Evolutionary conservation across 2,113 vertebrate species (phyloP).

Genomic region (Clarias macrocephalus): DNA sequence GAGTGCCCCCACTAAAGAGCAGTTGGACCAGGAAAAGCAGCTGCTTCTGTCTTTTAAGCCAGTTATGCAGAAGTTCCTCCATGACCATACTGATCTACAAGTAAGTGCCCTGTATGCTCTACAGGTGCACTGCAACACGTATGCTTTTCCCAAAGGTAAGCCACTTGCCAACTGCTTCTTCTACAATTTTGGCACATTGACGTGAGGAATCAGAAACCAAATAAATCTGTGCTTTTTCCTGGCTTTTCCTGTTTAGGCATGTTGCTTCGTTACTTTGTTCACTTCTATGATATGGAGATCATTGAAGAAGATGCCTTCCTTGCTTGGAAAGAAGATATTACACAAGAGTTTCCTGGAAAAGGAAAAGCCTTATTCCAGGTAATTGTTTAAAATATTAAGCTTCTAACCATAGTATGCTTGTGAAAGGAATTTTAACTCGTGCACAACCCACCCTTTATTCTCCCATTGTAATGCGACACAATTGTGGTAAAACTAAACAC

Average conservation of each 20-base stretch:
- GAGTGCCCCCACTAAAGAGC: constrained; percentile 89
- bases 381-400: constrained; percentile 41
- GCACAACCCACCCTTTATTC: neutral
- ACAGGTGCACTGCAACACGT: constrained; percentile 96
- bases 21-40: constrained; percentile 93
- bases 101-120: constrained; percentile 95
- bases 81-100: constrained; percentile 95
- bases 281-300: constrained; percentile 99
- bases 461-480: neutral
- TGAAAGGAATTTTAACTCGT: neutral
- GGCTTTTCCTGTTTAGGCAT: constrained; percentile 75
- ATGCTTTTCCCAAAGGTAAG: constrained; percentile 92
- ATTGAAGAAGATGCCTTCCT: constrained; percentile 99
- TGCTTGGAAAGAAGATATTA: constrained; percentile 99
- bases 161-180: neutral
- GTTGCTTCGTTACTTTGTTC: constrained; percentile 98
- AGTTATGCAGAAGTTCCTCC: constrained; percentile 99
- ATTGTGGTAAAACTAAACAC: neutral
- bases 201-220: neutral
- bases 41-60: constrained; percentile 96
- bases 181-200: neutral
- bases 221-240: no score
- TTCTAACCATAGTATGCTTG: neutral
- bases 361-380: constrained; percentile 99
- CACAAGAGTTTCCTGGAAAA: constrained; percentile 98